A percentile compares a stretch with the other conserved stretches of the same genome.
Conservation (phyloP, 2,888 invertebrate species). For the Nephrocerus scutellatus region DNA sequence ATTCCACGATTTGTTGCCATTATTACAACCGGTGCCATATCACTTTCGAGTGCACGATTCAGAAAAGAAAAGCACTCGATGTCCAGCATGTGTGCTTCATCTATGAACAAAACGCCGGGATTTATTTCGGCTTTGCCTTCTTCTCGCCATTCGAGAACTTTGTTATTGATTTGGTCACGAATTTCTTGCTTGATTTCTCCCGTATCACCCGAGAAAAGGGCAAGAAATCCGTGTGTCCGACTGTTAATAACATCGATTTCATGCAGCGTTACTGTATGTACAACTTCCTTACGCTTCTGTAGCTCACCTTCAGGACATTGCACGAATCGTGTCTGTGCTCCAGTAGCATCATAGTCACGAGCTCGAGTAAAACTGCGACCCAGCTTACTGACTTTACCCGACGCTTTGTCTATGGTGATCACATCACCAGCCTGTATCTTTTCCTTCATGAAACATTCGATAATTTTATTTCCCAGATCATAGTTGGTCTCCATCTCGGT, state of each 20-base stretch:
- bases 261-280: constrained; percentile 97
- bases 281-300: constrained; percentile 95
- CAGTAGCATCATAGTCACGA: constrained; percentile 96
- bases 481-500: constrained; percentile 99
- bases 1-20: constrained; percentile 98
- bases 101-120: constrained; percentile 94
- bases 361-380: constrained; percentile 95
- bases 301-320: constrained; percentile 98
- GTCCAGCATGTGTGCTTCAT: constrained; percentile 98
- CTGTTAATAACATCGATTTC: constrained; percentile 99
- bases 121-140: constrained; percentile 99
- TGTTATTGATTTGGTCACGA: constrained; percentile 94
- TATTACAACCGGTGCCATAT: constrained; percentile 95
- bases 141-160: constrained; percentile 97
- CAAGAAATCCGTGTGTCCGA: constrained; percentile 93
- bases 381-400: constrained; percentile 83
- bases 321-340: constrained; percentile 79
- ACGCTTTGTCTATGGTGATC: constrained; percentile 97
- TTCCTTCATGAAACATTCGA: constrained; percentile 91
- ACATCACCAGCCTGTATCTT: constrained; percentile 95
- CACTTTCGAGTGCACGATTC: constrained; percentile 93
- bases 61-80: constrained; percentile 98
- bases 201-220: constrained; percentile 97
- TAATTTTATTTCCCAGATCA: constrained; percentile 97
- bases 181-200: constrained; percentile 98